Evolutionary conservation across 2,797 vertebrate genomes (phyloP).

Genomic region (Eptatretus atami): DNA sequence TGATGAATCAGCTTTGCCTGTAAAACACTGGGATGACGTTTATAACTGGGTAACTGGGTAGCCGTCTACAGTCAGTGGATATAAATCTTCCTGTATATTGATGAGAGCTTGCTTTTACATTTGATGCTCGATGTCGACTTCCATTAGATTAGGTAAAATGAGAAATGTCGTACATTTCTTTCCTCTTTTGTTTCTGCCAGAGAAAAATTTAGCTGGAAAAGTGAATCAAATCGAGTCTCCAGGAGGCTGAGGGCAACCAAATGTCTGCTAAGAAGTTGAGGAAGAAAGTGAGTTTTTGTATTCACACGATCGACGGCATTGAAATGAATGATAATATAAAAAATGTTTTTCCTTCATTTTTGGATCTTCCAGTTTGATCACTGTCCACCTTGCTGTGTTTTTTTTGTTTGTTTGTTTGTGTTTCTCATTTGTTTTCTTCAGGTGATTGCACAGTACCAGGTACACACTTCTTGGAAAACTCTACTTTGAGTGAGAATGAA

Average conservation of each 20-base stretch:
- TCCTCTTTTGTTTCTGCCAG: neutral
- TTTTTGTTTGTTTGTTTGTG: neutral
- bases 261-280: conserved; percentile 49
- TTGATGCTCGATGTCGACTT: too few relatives aligned
- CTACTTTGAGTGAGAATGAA: too few relatives aligned
- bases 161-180: neutral
- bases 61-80: too few relatives aligned
- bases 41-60: too few relatives aligned
- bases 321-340: neutral
- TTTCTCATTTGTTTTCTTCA: neutral
- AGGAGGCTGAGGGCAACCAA: conserved; percentile 38
- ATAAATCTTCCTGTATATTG: too few relatives aligned
- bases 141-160: too few relatives aligned
- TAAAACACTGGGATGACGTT: too few relatives aligned
- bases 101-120: too few relatives aligned
- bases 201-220: conserved; percentile 96
- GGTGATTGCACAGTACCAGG: too few relatives aligned
- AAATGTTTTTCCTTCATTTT: neutral
- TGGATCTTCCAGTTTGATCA: conserved; percentile 2
- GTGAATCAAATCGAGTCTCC: conserved; percentile 50
- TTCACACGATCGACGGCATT: neutral
- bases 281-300: conserved; percentile 38
- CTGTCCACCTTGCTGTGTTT: neutral
- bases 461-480: too few relatives aligned
- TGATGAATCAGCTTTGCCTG: too few relatives aligned